Evolutionary conservation across 2,888 invertebrate species (phyloP).

Genomic region (Cephus pulcher): DNA sequence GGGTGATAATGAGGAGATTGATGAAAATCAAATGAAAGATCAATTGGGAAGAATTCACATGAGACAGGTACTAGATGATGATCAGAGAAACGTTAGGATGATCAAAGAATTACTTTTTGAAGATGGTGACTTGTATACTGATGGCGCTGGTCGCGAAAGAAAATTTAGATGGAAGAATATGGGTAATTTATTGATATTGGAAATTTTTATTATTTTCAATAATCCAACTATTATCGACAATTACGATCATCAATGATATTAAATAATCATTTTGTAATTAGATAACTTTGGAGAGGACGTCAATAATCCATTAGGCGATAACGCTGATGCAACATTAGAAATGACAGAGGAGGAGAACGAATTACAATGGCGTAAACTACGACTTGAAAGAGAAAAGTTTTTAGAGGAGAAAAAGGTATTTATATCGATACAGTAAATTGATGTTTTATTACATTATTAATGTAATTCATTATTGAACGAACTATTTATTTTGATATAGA

Average conservation of each 20-base stretch:
- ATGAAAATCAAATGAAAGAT: constrained; percentile 80
- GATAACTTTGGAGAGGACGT: constrained; percentile 64
- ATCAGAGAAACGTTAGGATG: constrained; percentile 84
- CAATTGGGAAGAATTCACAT: constrained; percentile 89
- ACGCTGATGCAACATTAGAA: constrained; percentile 65
- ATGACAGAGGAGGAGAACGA: constrained; percentile 82
- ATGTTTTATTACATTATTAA: neutral
- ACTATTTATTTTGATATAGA: constrained; percentile 14
- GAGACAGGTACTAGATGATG: constrained; percentile 88
- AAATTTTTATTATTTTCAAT: neutral
- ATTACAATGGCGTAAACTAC: constrained; percentile 81
- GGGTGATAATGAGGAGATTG: constrained; percentile 86
- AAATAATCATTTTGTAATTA: constrained; percentile 14
- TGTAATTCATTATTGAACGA: constrained; percentile 5
- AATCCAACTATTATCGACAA: neutral
- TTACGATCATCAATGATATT: neutral
- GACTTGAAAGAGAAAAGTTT: constrained; percentile 84
- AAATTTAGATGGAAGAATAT: constrained; percentile 90
- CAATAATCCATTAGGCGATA: constrained; percentile 51
- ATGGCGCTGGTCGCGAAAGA: constrained; percentile 80
- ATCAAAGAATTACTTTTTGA: constrained; percentile 89
- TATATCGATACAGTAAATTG: constrained; percentile 10
- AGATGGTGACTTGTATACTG: constrained; percentile 86
- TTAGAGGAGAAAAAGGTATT: constrained; percentile 72
- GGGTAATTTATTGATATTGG: constrained; percentile 67